Base-by-base conservation (phyloP, 2,888 invertebrate species). In the Mongoloraphidia duomilia region DNA sequence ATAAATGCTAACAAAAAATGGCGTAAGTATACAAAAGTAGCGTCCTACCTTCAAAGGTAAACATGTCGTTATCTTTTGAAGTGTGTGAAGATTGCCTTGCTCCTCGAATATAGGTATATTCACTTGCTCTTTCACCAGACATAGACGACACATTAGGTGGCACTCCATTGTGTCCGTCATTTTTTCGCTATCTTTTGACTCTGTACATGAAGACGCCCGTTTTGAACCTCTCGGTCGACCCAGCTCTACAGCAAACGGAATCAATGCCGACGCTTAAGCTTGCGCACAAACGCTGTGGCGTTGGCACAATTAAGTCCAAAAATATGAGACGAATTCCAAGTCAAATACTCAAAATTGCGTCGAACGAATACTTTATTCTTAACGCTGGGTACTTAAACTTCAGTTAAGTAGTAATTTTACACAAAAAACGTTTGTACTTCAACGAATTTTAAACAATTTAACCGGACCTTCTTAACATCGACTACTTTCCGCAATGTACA, bases 31-130 rank as follows among this genome's bases (percentile, higher is more conserved):
- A 66, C 26, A 26, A 26, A 26, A 26, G 26, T 26, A 6, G 26
- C 26, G 26, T 26, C 26, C 26, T 77, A 83, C 83, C 81, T 82
- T 82, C 63, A 83, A 77, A 65, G 82, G 82, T 64, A 83, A 74
- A 65, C 82, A 82, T 57, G 81, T 70, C 52, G 79, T 75, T 69
- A 83, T 81, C 73, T 83, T 83, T 55, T 77, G 65, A 62, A 76
- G 80, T 58, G 81, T 72, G 60, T 74, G 71, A 57, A 71, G 65
- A 55, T 80, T 79, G 60, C 76, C 79, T 60, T 77, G 76, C 57
- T 79, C 80, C 57, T 79, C 80, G 62, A 82, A 83, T 65, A 83
- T 82, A 59, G 77, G 71, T 61, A 80, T 75, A 61, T 77, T 79
- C 44, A 82, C 81, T 61, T 65, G 60, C 53, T 68, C 66, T 57